Conservation (phyloP, 2,888 invertebrate genomes). For the Limenitis camilla region DNA sequence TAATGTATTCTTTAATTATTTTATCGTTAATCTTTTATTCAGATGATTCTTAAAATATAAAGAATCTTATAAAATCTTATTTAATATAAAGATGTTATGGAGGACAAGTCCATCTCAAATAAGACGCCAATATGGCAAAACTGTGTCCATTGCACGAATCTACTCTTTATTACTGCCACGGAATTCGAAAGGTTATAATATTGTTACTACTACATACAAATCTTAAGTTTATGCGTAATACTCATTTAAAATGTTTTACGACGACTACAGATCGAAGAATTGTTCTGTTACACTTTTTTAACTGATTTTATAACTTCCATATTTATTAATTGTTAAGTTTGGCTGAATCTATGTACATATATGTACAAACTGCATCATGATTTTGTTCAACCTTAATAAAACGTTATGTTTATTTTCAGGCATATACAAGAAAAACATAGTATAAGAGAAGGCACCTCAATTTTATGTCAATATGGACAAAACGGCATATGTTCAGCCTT, state of each 20-base stretch:
- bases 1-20: slow-evolving; percentile 19
- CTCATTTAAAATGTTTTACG: no score
- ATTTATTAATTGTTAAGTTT: no score
- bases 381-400: not conserved
- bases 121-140: slow-evolving; percentile 74
- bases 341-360: no score
- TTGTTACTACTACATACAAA: no score
- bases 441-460: slow-evolving; percentile 88
- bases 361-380: no score
- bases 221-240: no score
- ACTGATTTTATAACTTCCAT: not conserved
- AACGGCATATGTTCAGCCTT: slow-evolving; percentile 90
- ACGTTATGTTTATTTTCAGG: slow-evolving; percentile 59
- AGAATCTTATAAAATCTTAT: slow-evolving; percentile 6
- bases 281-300: not conserved
- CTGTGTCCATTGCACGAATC: slow-evolving; percentile 76
- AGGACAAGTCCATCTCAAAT: slow-evolving; percentile 52
- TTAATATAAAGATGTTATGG: slow-evolving; percentile 62
- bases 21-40: slow-evolving; percentile 19
- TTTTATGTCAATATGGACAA: slow-evolving; percentile 89
- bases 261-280: no score
- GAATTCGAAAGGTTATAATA: slow-evolving; percentile 76
- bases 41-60: slow-evolving; percentile 26
- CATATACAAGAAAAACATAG: slow-evolving; percentile 88
- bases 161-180: slow-evolving; percentile 70